Conservation (phyloP, 2,113 vertebrate species). For the Menura novaehollandiae region DNA sequence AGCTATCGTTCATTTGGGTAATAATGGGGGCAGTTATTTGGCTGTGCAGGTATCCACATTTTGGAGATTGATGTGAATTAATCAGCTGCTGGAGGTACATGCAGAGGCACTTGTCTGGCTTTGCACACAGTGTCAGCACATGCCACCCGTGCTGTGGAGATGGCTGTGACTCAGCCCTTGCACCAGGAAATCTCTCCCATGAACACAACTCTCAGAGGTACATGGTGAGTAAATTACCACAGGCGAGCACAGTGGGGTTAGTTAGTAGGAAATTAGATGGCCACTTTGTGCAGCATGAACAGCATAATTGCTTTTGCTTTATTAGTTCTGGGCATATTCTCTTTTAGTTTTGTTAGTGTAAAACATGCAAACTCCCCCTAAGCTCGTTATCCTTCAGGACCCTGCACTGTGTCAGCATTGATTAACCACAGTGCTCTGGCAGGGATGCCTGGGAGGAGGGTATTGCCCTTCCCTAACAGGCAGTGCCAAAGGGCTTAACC, state of each 20-base stretch:
- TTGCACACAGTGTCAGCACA: background rate
- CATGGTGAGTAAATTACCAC: background rate
- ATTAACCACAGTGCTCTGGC: background rate
- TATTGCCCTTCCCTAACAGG: background rate
- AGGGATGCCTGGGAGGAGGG: background rate
- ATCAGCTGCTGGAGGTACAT: background rate
- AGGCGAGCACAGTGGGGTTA: background rate
- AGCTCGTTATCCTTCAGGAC: background rate
- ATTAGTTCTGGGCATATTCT: background rate
- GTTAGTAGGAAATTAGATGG: background rate
- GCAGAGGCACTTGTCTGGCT: background rate
- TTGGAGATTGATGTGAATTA: background rate
- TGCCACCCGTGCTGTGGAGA: background rate
- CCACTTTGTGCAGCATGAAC: background rate
- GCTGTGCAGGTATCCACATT: background rate
- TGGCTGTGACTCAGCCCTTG: background rate
- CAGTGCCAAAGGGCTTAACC: background rate
- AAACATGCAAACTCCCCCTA: background rate
- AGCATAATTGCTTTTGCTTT: background rate
- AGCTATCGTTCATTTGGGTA: background rate
- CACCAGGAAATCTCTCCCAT: background rate
- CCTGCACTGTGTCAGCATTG: constrained; percentile 18
- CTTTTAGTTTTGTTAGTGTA: background rate
- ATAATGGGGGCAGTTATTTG: background rate
- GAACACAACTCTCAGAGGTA: background rate